Evolutionary conservation across 37 sponge, comb jelly and placozoan genomes (phyloP), one percentile per base, ranked within the genome.

Genomic region (Theonella swinhoei): DNA sequence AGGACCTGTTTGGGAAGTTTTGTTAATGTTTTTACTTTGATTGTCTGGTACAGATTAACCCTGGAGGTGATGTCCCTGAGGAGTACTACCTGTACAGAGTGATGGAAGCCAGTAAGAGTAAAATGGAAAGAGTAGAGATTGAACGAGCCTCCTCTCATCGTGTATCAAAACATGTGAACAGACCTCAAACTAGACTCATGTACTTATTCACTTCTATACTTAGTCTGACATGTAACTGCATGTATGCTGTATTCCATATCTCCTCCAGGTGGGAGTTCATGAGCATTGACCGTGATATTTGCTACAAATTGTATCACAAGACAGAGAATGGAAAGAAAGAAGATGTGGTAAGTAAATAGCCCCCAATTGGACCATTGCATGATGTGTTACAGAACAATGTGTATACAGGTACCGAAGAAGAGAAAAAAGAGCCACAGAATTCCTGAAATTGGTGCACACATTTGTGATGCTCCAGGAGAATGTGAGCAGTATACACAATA

Each of bases 181-280:
- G 73, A 20, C 40, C 72, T 1, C 47, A 73, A 29, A 86, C 66
- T 5, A 37, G 58, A 31, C 68, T 88, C 3, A 83, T 68, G 61
- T 43, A 14, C 54, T 17, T 47, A 14, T 47, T 7, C 54, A 47
- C 40, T 72, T 8, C n/a, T 47, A 47, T 14, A 17, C 7, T 7
- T 47, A 14, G 14, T 47, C 11, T 47, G 54, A 7, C 54, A 7
- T 47, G 7, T 47, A 17, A 17, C 54, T 47, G 54, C n/a, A 14
- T 40, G 37, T 29, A 35, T 76, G 30, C 37, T 47, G 54, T 14
- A 47, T n/a, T n/a, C n/a, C n/a, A n/a, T n/a, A n/a, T n/a, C 7
- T 77, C n/a, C n/a, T 47, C 7, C 26, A 91, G 92, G 39, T 95
- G 93, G 93, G 92, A 91, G 59, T 88, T 91, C 61, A 61, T 89